Conservation (phyloP, 2,113 vertebrate genomes). For the Struthidea cinerea region DNA sequence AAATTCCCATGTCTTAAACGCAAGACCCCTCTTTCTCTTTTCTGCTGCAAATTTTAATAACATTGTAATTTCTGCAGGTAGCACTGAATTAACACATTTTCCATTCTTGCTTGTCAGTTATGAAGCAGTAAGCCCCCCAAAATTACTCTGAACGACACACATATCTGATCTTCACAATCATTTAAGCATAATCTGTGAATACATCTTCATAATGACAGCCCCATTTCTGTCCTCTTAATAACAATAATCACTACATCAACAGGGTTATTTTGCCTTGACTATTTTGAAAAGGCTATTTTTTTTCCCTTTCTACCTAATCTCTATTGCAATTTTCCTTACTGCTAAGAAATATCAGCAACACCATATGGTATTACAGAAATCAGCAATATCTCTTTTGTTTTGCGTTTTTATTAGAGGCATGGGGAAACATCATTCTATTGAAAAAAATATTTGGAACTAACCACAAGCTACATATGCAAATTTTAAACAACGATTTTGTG, state of each 20-base stretch:
- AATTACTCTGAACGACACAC: constrained; percentile 35
- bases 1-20: neutral
- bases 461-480: neutral
- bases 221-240: constrained; percentile 55
- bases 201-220: constrained; percentile 59
- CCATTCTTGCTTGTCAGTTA: constrained; percentile 25
- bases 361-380: neutral
- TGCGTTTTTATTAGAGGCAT: neutral
- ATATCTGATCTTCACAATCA: constrained; percentile 34
- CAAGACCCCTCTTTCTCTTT: neutral
- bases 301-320: neutral
- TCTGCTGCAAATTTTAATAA: neutral
- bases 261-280: constrained; percentile 50
- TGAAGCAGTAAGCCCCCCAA: neutral
- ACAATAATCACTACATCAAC: constrained; percentile 58
- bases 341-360: constrained; percentile 1
- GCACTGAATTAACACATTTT: constrained; percentile 5
- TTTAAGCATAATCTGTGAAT: constrained; percentile 39
- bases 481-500: neutral
- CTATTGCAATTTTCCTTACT: neutral
- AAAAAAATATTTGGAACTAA: neutral
- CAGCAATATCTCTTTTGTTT: neutral
- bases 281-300: constrained; percentile 31
- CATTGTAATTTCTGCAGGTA: constrained; percentile 6
- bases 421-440: neutral